Evolutionary conservation across 37 sponge, comb jelly and placozoan genomes (phyloP).

Genomic region (Chondrilla cf. caribensis): DNA sequence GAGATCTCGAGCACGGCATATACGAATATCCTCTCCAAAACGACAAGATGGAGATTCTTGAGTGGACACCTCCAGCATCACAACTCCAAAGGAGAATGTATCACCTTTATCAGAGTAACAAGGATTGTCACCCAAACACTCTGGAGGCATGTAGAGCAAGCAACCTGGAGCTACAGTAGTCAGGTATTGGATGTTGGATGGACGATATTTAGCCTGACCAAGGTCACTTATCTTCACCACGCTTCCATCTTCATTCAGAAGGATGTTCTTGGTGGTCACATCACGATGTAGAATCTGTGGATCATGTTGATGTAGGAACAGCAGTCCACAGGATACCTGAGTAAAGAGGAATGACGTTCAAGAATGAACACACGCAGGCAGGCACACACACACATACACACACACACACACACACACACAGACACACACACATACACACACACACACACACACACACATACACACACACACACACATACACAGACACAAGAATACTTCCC

Average conservation of each 20-base stretch:
- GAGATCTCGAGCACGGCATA: neutral
- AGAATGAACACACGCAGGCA: too few species aligned
- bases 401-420: too few species aligned
- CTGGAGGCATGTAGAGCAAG: conserved; percentile 16
- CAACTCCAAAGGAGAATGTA: conserved; percentile 16
- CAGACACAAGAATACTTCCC: too few species aligned
- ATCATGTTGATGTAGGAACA: conserved; percentile 7
- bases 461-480: too few species aligned
- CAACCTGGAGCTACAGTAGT: conserved; percentile 7
- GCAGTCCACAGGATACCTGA: neutral
- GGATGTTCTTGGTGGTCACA: conserved; percentile 12
- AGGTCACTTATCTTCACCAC: conserved; percentile 20
- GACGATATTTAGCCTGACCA: conserved; percentile 6
- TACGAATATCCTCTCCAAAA: neutral
- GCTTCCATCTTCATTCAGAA: neutral
- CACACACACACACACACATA: too few species aligned
- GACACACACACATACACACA: too few species aligned
- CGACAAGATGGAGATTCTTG: conserved; percentile 9
- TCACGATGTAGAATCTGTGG: conserved; percentile 10
- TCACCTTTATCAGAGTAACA: neutral
- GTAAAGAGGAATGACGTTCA: too few species aligned
- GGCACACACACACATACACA: too few species aligned
- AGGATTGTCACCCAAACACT: neutral
- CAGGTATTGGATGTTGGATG: conserved; percentile 2
- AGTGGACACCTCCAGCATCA: neutral